A percentile compares a stretch with the other conserved stretches of the same genome.
These are phyloP conservation scores for Drosophila pseudoobscura DNA, from an alignment of 1,140 invertebrate genomes.

Conservation along the genomic window DNA sequence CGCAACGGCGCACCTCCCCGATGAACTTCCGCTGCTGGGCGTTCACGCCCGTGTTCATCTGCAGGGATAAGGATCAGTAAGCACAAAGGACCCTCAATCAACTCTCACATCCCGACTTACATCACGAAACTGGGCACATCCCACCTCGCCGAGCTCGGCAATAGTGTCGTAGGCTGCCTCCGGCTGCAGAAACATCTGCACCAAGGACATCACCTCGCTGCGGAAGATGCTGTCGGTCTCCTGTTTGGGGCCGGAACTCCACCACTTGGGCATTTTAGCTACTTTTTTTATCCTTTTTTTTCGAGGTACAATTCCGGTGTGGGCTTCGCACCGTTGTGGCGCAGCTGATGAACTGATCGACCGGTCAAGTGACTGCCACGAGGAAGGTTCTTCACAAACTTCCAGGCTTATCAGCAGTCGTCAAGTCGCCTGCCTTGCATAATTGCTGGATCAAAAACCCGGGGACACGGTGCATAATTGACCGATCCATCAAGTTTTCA, in stretches of 20 bases:
- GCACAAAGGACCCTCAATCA: too few species aligned
- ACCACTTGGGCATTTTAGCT: conserved; percentile 42
- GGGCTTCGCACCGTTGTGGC: conserved; percentile 24
- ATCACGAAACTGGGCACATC: conserved; percentile 95
- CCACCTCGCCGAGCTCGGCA: conserved; percentile 94
- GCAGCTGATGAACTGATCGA: conserved; percentile 58
- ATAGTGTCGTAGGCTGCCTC: conserved; percentile 95
- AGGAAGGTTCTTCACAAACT: conserved; percentile 39
- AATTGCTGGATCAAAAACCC: conserved; percentile 39
- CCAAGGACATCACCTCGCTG: conserved; percentile 93
- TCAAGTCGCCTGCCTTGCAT: conserved; percentile 49
- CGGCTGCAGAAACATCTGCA: conserved; percentile 94
- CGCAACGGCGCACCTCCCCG: conserved; percentile 91
- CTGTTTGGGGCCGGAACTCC: conserved; percentile 35
- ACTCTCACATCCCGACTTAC: conserved; percentile 85
- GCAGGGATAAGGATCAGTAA: neutral
- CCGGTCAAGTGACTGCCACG: conserved; percentile 67
- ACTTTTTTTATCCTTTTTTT: conserved; percentile 17
- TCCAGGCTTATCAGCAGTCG: conserved; percentile 50
- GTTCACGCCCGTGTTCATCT: conserved; percentile 91
- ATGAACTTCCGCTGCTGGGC: conserved; percentile 94
- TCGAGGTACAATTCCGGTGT: conserved; percentile 10
- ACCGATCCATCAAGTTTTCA: conserved; percentile 69
- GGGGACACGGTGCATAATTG: conserved; percentile 17
- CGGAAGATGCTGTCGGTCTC: conserved; percentile 90